Percentiles rank a stretch among this genome's conserved stretches.
Conservation (phyloP, 2,797 vertebrate genomes). For the Ctenochaetus hawaiiensis region DNA sequence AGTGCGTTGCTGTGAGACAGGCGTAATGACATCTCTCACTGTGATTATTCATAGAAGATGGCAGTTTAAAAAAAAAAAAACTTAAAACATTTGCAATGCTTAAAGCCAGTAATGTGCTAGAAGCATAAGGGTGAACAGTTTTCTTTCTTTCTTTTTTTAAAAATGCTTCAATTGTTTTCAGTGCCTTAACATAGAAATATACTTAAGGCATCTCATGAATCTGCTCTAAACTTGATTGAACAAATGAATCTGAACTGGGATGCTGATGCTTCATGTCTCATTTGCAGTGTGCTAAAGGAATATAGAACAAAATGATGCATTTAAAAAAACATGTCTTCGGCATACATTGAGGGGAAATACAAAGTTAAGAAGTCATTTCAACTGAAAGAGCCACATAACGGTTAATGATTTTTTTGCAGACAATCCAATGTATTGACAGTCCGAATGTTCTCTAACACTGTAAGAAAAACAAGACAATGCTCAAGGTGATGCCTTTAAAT, state of each 20-base stretch:
- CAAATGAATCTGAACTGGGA: constrained; percentile 17
- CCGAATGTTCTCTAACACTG: not conserved
- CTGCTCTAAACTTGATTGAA: constrained; percentile 20
- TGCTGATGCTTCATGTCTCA: constrained; percentile 8
- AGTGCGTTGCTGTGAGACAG: constrained; percentile 14
- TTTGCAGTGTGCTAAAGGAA: not conserved
- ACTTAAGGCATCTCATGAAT: constrained; percentile 18
- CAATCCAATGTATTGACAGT: not conserved
- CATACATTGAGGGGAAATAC: constrained; percentile 35
- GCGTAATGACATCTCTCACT: constrained; percentile 32
- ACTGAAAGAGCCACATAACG: constrained; percentile 16
- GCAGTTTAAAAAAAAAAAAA: constrained; percentile 31
- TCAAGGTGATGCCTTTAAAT: not conserved
- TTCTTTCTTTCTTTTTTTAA: not conserved
- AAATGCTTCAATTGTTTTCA: constrained; percentile 26
- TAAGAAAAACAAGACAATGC: not conserved
- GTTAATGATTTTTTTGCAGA: not conserved
- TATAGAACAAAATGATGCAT: constrained; percentile 12
- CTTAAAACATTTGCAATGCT: constrained; percentile 31
- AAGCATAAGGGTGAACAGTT: constrained; percentile 2
- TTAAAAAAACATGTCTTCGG: not conserved
- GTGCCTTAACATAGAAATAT: constrained; percentile 12
- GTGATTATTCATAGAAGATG: constrained; percentile 11
- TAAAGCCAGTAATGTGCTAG: constrained; percentile 15
- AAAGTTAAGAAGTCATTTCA: constrained; percentile 25